Evolutionary conservation across 92 coral and sea anemone species (phyloP).

Genomic region (Heteractis magnifica): DNA sequence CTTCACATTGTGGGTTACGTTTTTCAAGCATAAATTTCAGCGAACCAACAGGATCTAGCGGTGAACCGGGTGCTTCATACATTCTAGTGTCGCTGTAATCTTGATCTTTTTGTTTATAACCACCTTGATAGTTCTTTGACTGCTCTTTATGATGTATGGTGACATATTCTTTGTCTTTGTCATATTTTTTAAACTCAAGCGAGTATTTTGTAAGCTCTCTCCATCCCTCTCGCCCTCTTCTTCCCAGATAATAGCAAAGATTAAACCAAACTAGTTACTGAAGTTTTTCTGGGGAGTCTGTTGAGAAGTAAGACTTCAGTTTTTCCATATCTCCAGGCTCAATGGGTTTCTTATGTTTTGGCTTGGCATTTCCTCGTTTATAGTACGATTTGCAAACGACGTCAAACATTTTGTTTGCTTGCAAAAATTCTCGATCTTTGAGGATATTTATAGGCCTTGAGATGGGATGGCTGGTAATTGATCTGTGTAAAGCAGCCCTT

Average conservation of each 20-base stretch:
- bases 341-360: conserved; percentile 26
- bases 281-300: conserved; percentile 17
- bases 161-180: conserved; percentile 23
- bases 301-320: conserved; percentile 13
- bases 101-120: conserved; percentile 29
- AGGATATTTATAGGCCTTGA: conserved; percentile 31
- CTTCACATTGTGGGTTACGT: conserved; percentile 24
- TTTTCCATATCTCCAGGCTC: conserved; percentile 27
- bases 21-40: conserved; percentile 20
- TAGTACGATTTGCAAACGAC: conserved; percentile 31
- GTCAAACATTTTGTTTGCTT: conserved; percentile 43
- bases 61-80: conserved; percentile 21
- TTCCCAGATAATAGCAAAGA: conserved; percentile 9
- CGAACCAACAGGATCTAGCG: conserved; percentile 22
- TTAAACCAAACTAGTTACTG: conserved; percentile 18
- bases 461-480: conserved; percentile 32
- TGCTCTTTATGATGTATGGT: conserved; percentile 21
- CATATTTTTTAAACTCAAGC: conserved; percentile 22
- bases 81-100: conserved; percentile 27
- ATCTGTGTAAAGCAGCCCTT: conserved; percentile 29
- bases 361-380: conserved; percentile 36
- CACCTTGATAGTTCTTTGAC: conserved; percentile 27
- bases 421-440: conserved; percentile 24
- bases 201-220: conserved; percentile 36
- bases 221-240: conserved; percentile 36